phyloP scores from a whole-genome alignment of 1,140 invertebrate genomes.

The Panagrolaimus sp. region DNA sequence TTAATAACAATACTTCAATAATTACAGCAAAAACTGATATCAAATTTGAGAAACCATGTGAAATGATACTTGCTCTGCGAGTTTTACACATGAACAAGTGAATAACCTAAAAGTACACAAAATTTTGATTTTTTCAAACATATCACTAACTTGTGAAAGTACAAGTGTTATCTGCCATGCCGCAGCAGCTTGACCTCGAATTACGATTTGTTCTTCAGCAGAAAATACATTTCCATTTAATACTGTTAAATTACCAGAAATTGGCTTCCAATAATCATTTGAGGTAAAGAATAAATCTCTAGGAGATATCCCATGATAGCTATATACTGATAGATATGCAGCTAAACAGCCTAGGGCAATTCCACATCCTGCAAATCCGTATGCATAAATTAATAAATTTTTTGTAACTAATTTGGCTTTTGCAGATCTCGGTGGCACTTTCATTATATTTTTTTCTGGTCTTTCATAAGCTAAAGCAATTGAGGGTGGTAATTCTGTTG shows the following conservation, averaged over 20 bases:
- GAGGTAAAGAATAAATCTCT: slow-evolving; percentile 39
- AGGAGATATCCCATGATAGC: slow-evolving; percentile 42
- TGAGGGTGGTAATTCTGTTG: slow-evolving; percentile 60
- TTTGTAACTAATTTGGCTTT: slow-evolving; percentile 45
- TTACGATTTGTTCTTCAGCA: slow-evolving; percentile 34
- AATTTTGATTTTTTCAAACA: too few relatives aligned
- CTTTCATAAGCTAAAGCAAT: slow-evolving; percentile 64
- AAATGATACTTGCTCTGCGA: slow-evolving; percentile 9
- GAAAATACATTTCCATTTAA: slow-evolving; percentile 15
- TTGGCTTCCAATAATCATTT: slow-evolving; percentile 35
- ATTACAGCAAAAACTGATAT: too few relatives aligned
- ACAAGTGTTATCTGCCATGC: slow-evolving; percentile 45
- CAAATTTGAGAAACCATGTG: too few relatives aligned
- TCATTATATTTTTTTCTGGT: slow-evolving; percentile 46
- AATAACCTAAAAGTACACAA: slow-evolving; percentile 22
- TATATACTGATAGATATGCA: slow-evolving; percentile 55
- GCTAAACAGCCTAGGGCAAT: slow-evolving; percentile 55
- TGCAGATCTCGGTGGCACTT: slow-evolving; percentile 37
- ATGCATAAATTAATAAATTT: slow-evolving; percentile 39
- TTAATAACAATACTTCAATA: too few relatives aligned
- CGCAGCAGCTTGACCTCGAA: slow-evolving; percentile 40
- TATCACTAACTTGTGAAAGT: slow-evolving; percentile 23
- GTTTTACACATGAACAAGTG: slow-evolving; percentile 44
- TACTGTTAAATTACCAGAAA: slow-evolving; percentile 31
- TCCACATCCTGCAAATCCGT: slow-evolving; percentile 49